Base-by-base conservation (phyloP, 2,113 vertebrate species). In the Emydura subglobosa region DNA sequence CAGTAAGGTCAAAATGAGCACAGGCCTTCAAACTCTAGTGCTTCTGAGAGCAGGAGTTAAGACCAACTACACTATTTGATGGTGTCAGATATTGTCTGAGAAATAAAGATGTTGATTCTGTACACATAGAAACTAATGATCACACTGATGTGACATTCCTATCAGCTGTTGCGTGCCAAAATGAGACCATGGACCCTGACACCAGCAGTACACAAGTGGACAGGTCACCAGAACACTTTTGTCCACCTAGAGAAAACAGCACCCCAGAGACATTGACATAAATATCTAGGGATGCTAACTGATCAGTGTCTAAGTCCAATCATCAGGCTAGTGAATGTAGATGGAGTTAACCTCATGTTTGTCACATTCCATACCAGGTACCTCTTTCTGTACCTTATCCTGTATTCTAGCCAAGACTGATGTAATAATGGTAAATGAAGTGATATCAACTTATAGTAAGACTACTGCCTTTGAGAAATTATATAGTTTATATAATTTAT, bases 331-430 rank as follows among this genome's bases (percentile, higher is more conserved):
- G 31, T 19, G 61, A 61, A 31, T 16, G 59, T 61, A 5, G 29
- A 16, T 6, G 3, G 29, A 6, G 29, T n/a, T n/a, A 65, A 14
- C 14, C 31, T n/a, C 31, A n/a, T 61, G 34, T 65, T 65, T 47
- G 55, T 54, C 74, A 47, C 1, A 0, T 29, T 7, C 57, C 74
- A n/a, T 0, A 0, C 24, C 10, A 82, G 22, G 2, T 90, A 27
- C n/a, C 44, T 68, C 10, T 25, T 44, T 79, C 10, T 68, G 6
- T 79, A 47, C 27, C 49, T 34, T 42, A 78, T 59, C 34, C 14
- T 79, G 21, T 19, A 22, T 54, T 68, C 49, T 68, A 3, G 1
- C n/a, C 39, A n/a, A 39, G 29, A 76, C 29, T 34, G 34, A 68
- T n/a, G 65, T 68, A 68, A 68, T 39, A 68, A 34, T 10, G 34